phyloP scores from a whole-genome alignment of 2,888 invertebrate species.

The Bruchidius siliquastri region DNA sequence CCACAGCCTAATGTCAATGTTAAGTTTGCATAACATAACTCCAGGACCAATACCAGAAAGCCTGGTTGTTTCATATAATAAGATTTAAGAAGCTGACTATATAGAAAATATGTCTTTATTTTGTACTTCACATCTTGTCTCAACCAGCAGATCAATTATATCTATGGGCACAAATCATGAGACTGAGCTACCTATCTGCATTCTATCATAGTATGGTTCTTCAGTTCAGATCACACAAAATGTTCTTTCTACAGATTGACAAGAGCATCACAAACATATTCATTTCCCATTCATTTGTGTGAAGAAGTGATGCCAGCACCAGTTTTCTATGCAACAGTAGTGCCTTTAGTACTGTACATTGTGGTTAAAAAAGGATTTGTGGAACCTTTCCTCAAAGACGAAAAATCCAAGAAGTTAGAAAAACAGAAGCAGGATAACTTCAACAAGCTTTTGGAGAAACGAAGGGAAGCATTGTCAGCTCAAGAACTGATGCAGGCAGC shows the following conservation, averaged over 20 bases:
- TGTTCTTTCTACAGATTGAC: constrained; percentile 58
- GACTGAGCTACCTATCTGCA: no score
- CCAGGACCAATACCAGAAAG: no score
- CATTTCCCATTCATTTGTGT: constrained; percentile 85
- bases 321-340: constrained; percentile 86
- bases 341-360: constrained; percentile 79
- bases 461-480: constrained; percentile 79
- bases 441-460: constrained; percentile 70
- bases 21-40: no score
- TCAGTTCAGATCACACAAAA: no score
- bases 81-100: no score
- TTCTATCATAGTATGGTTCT: no score
- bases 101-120: no score
- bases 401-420: constrained; percentile 74
- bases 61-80: no score
- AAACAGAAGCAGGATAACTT: constrained; percentile 77
- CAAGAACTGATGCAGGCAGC: constrained; percentile 89
- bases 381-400: constrained; percentile 76
- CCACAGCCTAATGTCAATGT: no score
- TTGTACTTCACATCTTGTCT: no score
- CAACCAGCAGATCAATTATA: no score
- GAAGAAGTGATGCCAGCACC: constrained; percentile 87
- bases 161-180: no score
- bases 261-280: constrained; percentile 81
- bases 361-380: constrained; percentile 79